Conservation (phyloP, 2,797 vertebrate species). For the Melanotaenia nigrans region DNA sequence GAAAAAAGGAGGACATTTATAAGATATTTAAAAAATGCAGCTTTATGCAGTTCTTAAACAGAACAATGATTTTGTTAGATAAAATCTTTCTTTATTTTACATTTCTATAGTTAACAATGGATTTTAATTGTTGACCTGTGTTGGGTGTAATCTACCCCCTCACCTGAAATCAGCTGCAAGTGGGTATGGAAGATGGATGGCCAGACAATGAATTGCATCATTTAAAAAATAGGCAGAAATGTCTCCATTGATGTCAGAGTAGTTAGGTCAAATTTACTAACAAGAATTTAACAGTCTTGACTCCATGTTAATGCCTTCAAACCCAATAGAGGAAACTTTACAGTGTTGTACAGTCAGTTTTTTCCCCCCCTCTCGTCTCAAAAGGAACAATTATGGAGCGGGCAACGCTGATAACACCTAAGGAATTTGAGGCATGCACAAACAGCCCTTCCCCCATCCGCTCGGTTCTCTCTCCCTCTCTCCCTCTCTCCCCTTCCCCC, state of each 20-base stretch:
- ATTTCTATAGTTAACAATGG: too few species aligned
- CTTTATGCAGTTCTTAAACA: neutral
- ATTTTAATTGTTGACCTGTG: too few species aligned
- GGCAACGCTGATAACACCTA: constrained; percentile 81
- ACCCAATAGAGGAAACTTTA: constrained; percentile 30
- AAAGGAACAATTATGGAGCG: constrained; percentile 75
- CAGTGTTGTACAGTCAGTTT: constrained; percentile 29
- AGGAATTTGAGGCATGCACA: constrained; percentile 83
- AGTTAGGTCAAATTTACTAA: constrained; percentile 22
- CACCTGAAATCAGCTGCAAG: too few species aligned
- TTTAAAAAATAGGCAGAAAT: too few species aligned
- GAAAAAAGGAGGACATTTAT: neutral
- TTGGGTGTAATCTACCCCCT: too few species aligned
- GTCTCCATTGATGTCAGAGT: neutral
- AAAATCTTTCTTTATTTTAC: too few species aligned
- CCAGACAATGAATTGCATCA: too few species aligned
- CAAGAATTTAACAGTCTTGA: constrained; percentile 22
- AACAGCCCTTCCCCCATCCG: constrained; percentile 81
- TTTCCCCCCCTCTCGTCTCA: constrained; percentile 30
- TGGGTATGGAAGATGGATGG: too few species aligned
- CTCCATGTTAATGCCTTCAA: constrained; percentile 2
- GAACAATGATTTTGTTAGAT: neutral
- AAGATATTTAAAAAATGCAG: neutral
- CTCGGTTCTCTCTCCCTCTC: constrained; percentile 36
- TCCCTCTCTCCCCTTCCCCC: constrained; percentile 39